These are phyloP conservation scores for Pararge aegeria DNA, from an alignment of 1,140 invertebrate genomes.

Conservation along the genomic window DNA sequence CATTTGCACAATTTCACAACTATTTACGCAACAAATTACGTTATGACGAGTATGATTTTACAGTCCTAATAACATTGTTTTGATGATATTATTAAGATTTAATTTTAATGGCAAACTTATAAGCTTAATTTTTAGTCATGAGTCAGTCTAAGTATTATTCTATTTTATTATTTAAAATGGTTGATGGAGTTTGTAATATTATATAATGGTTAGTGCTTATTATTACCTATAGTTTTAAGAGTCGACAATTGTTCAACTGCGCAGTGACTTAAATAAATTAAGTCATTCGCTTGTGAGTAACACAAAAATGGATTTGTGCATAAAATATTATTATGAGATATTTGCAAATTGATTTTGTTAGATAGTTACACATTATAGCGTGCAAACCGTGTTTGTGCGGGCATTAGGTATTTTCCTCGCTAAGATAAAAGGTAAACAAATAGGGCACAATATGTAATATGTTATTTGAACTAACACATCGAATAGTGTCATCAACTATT, in stretches of 20 bases:
- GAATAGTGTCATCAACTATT: too few species aligned
- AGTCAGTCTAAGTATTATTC: slow-evolving; percentile 63
- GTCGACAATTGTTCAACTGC: slow-evolving; percentile 15
- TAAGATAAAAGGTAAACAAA: too few species aligned
- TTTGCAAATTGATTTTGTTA: neutral
- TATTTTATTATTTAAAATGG: slow-evolving; percentile 8
- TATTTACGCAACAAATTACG: slow-evolving; percentile 55
- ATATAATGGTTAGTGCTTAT: neutral
- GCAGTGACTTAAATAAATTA: slow-evolving; percentile 3
- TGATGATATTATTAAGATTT: slow-evolving; percentile 63
- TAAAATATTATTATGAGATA: neutral
- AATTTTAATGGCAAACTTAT: slow-evolving; percentile 35
- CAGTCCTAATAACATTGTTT: slow-evolving; percentile 36
- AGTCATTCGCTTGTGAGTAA: neutral
- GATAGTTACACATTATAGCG: neutral
- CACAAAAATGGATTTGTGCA: neutral
- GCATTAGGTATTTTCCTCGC: too few species aligned
- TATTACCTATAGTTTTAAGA: slow-evolving; percentile 9
- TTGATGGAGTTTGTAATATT: slow-evolving; percentile 7
- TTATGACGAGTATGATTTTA: slow-evolving; percentile 40
- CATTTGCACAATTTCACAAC: slow-evolving; percentile 52
- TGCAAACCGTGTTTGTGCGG: too few species aligned
- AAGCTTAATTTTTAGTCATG: slow-evolving; percentile 39
- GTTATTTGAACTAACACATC: too few species aligned
- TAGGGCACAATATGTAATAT: too few species aligned